phyloP scores from a whole-genome alignment of 1,140 invertebrate genomes.

The Conus betulinus region DNA sequence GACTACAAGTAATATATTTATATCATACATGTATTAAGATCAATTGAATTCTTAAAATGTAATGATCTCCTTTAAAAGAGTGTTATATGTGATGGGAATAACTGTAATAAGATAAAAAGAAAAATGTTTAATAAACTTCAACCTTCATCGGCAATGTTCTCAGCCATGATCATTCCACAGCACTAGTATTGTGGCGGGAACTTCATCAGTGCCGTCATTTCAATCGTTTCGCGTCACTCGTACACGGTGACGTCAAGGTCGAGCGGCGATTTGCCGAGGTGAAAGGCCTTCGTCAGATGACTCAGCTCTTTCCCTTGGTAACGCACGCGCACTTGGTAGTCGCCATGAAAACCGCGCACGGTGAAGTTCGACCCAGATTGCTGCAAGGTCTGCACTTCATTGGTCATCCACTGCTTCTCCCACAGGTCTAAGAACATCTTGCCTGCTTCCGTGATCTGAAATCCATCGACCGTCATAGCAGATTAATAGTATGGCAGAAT shows the following conservation, averaged over 20 bases:
- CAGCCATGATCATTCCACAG: no score
- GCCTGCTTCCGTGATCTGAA: conserved; percentile 52
- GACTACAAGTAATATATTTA: no score
- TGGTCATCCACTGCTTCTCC: conserved; percentile 50
- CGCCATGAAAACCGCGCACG: conserved; percentile 52
- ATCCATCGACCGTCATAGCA: no score
- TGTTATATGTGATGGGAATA: no score
- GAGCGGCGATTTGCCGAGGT: neutral
- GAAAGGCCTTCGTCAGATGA: conserved; percentile 32
- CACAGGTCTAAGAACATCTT: conserved; percentile 45
- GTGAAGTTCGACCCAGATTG: conserved; percentile 9
- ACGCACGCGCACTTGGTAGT: conserved; percentile 51
- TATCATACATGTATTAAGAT: no score
- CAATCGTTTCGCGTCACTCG: neutral
- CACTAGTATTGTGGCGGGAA: no score
- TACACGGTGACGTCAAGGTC: conserved; percentile 5
- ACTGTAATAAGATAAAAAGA: no score
- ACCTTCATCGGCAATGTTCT: no score
- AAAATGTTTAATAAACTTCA: no score
- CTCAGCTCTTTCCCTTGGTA: conserved; percentile 39
- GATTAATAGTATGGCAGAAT: neutral
- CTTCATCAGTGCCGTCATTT: neutral
- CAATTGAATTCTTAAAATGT: no score
- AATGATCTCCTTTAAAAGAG: no score
- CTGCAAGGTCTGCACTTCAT: conserved; percentile 40